phyloP scores from a whole-genome alignment of 2,888 invertebrate species.

The Cataglyphis albicans region DNA sequence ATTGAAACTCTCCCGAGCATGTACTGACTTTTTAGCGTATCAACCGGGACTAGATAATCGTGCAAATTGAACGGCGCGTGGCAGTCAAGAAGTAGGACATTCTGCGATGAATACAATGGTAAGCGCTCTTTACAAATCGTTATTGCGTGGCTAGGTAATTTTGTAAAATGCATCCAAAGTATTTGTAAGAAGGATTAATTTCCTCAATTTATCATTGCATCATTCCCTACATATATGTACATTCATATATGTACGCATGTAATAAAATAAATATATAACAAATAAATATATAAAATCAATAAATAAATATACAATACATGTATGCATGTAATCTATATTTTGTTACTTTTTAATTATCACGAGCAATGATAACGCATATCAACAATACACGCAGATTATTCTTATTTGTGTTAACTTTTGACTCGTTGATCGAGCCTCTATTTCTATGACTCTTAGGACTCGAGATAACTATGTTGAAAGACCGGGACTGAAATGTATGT shows the following conservation, averaged over 20 bases:
- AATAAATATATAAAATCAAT: no score
- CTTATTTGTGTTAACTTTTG: background rate
- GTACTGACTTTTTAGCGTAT: constrained; percentile 28
- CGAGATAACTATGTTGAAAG: background rate
- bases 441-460: background rate
- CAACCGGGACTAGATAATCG: constrained; percentile 40
- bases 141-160: constrained; percentile 18
- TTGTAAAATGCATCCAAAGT: constrained; percentile 19
- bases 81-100: constrained; percentile 36
- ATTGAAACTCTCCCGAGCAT: constrained; percentile 37
- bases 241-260: background rate
- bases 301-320: no score
- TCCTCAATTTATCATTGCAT: background rate
- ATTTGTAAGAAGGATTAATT: background rate
- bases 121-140: background rate
- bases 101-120: background rate
- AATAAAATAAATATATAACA: no score
- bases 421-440: background rate
- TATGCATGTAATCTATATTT: no score
- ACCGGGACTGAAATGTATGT: background rate
- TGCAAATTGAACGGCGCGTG: constrained; percentile 51
- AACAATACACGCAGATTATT: background rate
- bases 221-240: background rate
- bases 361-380: background rate
- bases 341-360: background rate